Base-by-base conservation (phyloP, 2,113 vertebrate species). In the Strigops habroptila region DNA sequence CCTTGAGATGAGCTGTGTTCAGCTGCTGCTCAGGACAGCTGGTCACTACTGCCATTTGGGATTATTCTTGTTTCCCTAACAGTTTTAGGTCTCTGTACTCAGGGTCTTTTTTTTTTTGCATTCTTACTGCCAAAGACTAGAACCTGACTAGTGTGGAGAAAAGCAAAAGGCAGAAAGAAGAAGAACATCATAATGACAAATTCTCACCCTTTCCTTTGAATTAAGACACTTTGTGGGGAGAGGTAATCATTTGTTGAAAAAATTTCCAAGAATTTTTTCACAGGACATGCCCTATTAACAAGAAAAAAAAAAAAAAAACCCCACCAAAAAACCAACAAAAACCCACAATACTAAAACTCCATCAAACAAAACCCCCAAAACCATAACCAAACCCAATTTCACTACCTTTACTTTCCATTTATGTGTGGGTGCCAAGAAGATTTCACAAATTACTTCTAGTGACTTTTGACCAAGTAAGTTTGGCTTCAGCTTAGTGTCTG, bases 41-140 rank as follows among this genome's bases (percentile, higher is more conserved):
- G 30, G 33, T 52, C 53, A 15, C 37, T 37, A 2, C 33, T 19
- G 18, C 39, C 44, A 44, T 49, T 41, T 31, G 48, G 27, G 14
- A 24, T 69, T 76, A n/a, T 27, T 25, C 46, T 74, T 53, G 4
- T 71, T 90, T 88, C 39, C 31, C 53, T 49, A 77, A 43, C 9
- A 31, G 10, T 85, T 78, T 88, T 48, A 48, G 43, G 11, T 21
- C 51, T 88, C 55, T 55, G 3, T 63, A 13, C 27, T 31, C 64
- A 15, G 11, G 27, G 10, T 35, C 23, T 23, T 1, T 0, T 8
- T 53, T 1, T 52, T 57, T 80, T 35, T 28, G 1, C 15, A 12
- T 35, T 64, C 81, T 88, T 68, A 5, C 35, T 55, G 31, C 27
- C n/a, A 23, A 46, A 83, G 67, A 0, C 17, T 46, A 31, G 35